A percentile compares a stretch with the other conserved stretches of the same genome.
phyloP scores from a whole-genome alignment of 1,140 invertebrate genomes.

The Microvelia longipes region DNA sequence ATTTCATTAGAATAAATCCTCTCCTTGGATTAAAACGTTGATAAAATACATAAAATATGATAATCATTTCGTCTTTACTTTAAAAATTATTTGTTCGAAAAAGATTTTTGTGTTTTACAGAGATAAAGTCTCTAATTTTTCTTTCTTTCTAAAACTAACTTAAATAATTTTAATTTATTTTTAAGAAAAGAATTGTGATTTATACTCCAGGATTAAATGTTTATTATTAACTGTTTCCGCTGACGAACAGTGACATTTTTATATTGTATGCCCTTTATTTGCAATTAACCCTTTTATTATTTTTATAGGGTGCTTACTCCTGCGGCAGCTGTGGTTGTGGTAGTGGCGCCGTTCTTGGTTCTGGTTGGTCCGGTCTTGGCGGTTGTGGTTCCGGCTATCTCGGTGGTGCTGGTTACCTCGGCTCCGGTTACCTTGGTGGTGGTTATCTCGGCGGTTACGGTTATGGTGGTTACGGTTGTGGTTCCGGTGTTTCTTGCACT shows the following conservation, averaged over 20 bases:
- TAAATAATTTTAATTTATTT: background rate
- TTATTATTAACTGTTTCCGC: background rate
- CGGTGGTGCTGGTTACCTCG: background rate
- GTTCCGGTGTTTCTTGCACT: background rate
- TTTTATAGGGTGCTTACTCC: background rate
- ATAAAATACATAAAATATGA: no score
- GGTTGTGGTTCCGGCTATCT: background rate
- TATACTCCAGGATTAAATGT: background rate
- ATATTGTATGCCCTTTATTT: background rate
- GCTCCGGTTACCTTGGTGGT: background rate
- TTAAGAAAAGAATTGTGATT: background rate
- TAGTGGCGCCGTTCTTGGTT: background rate
- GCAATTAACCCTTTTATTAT: background rate
- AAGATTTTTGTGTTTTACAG: no score
- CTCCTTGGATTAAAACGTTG: no score
- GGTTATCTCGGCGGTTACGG: background rate
- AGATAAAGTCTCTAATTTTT: background rate
- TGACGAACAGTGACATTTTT: no score
- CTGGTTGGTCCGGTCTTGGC: background rate
- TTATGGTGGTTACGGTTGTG: background rate
- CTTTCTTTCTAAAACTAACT: background rate
- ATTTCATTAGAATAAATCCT: no score
- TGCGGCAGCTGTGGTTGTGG: background rate
- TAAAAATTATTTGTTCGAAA: no score
- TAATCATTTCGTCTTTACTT: no score